Conservation (phyloP, 2,888 invertebrate species). For the Lasiommata megera region DNA sequence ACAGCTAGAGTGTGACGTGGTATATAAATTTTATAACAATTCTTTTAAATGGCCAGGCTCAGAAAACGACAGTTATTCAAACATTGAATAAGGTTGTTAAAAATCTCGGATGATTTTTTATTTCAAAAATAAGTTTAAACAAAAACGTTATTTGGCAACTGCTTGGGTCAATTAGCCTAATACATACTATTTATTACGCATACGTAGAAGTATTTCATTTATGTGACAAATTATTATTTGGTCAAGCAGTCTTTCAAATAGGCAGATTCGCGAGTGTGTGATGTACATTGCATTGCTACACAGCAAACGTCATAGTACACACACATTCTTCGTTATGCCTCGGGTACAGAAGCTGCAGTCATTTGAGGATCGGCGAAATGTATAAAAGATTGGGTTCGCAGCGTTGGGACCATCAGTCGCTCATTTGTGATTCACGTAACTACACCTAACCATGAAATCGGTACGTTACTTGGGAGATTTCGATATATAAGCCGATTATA, state of each 20-base stretch:
- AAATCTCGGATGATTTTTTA: slow-evolving; percentile 8
- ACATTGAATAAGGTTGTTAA: slow-evolving; percentile 15
- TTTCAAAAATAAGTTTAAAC: slow-evolving; percentile 24
- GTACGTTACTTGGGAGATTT: slow-evolving; percentile 7
- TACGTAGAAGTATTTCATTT: slow-evolving; percentile 38
- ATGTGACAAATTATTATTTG: slow-evolving; percentile 54
- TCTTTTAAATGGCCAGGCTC: too few relatives aligned
- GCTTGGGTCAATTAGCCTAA: too few relatives aligned
- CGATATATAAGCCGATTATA: not conserved
- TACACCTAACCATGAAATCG: slow-evolving; percentile 37
- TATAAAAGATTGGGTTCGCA: slow-evolving; percentile 66
- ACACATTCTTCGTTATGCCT: too few relatives aligned
- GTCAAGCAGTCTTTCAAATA: slow-evolving; percentile 46
- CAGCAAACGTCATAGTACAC: slow-evolving; percentile 10
- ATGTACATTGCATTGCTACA: slow-evolving; percentile 35
- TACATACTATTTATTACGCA: slow-evolving; percentile 22
- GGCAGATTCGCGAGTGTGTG: slow-evolving; percentile 35
- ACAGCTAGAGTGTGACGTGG: too few relatives aligned
- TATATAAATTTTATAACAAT: too few relatives aligned
- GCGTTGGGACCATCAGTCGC: slow-evolving; percentile 59
- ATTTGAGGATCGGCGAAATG: slow-evolving; percentile 47
- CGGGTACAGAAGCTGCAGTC: slow-evolving; percentile 21
- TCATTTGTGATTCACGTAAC: slow-evolving; percentile 53
- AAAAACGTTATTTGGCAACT: slow-evolving; percentile 30
- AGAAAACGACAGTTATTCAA: slow-evolving; percentile 13